Conservation (phyloP, 2,888 invertebrate genomes). For the Campoplex capitator region DNA sequence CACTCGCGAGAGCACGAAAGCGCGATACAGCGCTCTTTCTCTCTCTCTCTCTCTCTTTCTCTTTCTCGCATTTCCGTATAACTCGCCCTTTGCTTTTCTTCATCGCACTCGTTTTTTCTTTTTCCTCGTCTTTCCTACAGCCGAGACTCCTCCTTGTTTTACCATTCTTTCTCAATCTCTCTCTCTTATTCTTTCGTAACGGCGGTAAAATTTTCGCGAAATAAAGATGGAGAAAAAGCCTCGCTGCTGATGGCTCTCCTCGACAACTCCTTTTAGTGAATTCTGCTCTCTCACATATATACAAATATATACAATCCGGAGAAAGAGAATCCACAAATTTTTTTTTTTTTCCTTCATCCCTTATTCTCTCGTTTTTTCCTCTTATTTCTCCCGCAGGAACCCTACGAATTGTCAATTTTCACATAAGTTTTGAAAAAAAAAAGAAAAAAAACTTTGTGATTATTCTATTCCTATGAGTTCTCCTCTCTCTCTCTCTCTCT, state of each 20-base stretch:
- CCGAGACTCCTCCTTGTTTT: constrained; percentile 46
- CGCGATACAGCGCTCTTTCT: constrained; percentile 30
- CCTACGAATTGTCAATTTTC: not conserved
- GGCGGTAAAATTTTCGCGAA: constrained; percentile 48
- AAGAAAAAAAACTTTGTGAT: not conserved
- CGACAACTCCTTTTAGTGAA: constrained; percentile 57
- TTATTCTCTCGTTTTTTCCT: not conserved
- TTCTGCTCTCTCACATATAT: constrained; percentile 43
- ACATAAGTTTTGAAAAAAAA: not conserved
- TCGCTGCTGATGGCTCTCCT: constrained; percentile 57
- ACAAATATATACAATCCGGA: not conserved
- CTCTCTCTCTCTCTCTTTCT: not conserved
- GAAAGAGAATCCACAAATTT: constrained; percentile 56
- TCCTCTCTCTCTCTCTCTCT: too few species aligned
- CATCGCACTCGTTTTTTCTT: constrained; percentile 2
- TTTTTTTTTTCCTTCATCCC: constrained; percentile 10
- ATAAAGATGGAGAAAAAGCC: constrained; percentile 59
- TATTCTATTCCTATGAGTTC: not conserved
- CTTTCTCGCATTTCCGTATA: constrained; percentile 43
- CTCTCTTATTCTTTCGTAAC: constrained; percentile 9
- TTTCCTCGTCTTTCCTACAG: constrained; percentile 40
- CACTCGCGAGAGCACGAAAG: constrained; percentile 53
- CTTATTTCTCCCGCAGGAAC: not conserved
- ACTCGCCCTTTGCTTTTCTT: constrained; percentile 54
- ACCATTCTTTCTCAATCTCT: not conserved